Percentiles rank a stretch among this genome's conserved stretches.
Evolutionary conservation across 2,888 invertebrate species (phyloP).

Genomic region (Monopis laevigella): DNA sequence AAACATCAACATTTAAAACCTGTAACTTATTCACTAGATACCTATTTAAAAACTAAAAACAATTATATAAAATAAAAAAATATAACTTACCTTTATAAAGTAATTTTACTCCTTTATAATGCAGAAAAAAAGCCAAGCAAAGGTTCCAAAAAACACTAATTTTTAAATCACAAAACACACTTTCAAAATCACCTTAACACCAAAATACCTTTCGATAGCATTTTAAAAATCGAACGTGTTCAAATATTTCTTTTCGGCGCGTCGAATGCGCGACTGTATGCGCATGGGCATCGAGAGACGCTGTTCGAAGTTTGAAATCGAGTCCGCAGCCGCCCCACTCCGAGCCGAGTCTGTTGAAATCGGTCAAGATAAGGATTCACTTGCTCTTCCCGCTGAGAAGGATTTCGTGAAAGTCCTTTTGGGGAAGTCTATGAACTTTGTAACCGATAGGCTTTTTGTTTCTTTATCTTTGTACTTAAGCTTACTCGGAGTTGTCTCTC

Average conservation of each 20-base stretch:
- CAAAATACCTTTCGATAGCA: constrained; percentile 38
- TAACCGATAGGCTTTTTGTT: constrained; percentile 31
- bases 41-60: too few species aligned
- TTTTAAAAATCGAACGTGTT: constrained; percentile 31
- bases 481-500: too few species aligned
- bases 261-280: constrained; percentile 2
- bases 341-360: constrained; percentile 3
- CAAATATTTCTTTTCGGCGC: constrained; percentile 3
- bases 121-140: not conserved
- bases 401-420: constrained; percentile 41
- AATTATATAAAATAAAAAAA: too few species aligned
- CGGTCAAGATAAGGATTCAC: constrained; percentile 46
- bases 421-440: constrained; percentile 47
- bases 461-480: too few species aligned
- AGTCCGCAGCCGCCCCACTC: not conserved
- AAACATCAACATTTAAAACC: constrained; percentile 7
- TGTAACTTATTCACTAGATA: too few species aligned
- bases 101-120: too few species aligned
- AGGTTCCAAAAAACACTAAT: constrained; percentile 5
- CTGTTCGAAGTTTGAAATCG: not conserved
- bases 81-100: too few species aligned
- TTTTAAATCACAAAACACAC: constrained; percentile 6
- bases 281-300: constrained; percentile 7
- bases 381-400: constrained; percentile 45
- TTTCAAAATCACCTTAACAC: constrained; percentile 44